Evolutionary conservation across 2,113 vertebrate genomes (phyloP).

Genomic region (Myrmophylax atrothorax): DNA sequence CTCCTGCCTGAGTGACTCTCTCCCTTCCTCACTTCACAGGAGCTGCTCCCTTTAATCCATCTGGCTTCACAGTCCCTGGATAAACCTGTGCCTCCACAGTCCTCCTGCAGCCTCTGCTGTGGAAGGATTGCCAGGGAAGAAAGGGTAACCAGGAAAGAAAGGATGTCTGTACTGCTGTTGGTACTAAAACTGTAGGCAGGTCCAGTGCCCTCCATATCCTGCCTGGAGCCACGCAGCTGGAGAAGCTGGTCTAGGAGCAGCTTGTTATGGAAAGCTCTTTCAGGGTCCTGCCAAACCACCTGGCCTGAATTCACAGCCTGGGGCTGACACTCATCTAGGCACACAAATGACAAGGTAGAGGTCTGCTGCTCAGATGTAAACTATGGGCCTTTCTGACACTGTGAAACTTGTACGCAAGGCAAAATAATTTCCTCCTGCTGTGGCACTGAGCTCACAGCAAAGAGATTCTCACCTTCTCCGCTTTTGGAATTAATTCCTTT

Average conservation of each 20-base stretch:
- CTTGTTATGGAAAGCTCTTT: not conserved
- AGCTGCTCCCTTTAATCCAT: not conserved
- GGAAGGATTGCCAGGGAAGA: not conserved
- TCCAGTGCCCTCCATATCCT: not conserved
- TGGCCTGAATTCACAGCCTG: not conserved
- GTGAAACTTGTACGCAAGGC: not conserved
- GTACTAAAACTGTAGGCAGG: not conserved
- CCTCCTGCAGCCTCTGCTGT: not conserved
- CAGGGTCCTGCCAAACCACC: not conserved
- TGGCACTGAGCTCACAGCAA: not conserved
- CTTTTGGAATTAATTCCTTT: not conserved
- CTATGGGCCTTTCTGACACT: not conserved
- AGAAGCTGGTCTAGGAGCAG: not conserved
- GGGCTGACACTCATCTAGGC: not conserved
- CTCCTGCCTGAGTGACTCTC: not conserved
- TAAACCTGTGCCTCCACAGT: not conserved
- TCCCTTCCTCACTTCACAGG: not conserved
- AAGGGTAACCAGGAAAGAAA: not conserved
- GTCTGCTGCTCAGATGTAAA: not conserved
- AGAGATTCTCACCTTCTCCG: not conserved
- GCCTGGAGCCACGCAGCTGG: accelerated
- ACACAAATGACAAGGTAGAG: not conserved
- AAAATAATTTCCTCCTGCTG: not conserved
- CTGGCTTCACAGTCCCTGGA: not conserved
- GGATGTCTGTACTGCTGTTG: not conserved